Conservation (phyloP, 2,888 invertebrate genomes). For the Gryllus longicercus region DNA sequence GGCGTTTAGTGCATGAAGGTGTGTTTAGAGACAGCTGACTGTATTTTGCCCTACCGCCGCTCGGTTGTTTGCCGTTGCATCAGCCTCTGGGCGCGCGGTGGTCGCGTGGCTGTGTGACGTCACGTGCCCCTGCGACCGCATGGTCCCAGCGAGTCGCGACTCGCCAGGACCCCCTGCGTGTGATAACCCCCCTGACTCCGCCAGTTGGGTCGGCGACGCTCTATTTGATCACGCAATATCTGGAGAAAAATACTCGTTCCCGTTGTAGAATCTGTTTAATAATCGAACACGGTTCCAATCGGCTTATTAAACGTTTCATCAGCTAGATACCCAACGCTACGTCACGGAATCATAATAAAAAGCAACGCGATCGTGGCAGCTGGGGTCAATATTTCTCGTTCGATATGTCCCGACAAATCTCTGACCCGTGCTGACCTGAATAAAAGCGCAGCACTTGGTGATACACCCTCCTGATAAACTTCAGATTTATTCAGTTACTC, state of each 20-base stretch:
- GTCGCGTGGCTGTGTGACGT: background rate
- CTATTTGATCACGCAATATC: too few species aligned
- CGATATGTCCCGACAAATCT: background rate
- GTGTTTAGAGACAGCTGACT: too few species aligned
- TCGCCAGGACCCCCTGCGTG: background rate
- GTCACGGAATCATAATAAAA: background rate
- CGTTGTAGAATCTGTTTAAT: background rate
- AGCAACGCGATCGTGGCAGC: background rate
- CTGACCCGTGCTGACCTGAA: background rate
- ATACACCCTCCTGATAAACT: too few species aligned
- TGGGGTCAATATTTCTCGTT: background rate
- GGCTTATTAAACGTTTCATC: conserved; percentile 1
- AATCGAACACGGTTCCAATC: background rate
- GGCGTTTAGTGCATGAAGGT: too few species aligned
- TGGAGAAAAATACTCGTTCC: too few species aligned
- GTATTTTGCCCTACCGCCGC: too few species aligned
- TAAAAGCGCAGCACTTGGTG: too few species aligned
- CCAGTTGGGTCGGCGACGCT: too few species aligned
- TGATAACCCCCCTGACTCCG: background rate
- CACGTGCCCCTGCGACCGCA: background rate
- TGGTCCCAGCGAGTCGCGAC: background rate
- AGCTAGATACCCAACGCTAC: background rate
- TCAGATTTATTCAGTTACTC: too few species aligned
- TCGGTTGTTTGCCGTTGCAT: too few species aligned
- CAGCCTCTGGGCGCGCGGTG: too few species aligned